Evolutionary conservation across 2,113 vertebrate genomes (phyloP).

Genomic region (Nicator chloris): DNA sequence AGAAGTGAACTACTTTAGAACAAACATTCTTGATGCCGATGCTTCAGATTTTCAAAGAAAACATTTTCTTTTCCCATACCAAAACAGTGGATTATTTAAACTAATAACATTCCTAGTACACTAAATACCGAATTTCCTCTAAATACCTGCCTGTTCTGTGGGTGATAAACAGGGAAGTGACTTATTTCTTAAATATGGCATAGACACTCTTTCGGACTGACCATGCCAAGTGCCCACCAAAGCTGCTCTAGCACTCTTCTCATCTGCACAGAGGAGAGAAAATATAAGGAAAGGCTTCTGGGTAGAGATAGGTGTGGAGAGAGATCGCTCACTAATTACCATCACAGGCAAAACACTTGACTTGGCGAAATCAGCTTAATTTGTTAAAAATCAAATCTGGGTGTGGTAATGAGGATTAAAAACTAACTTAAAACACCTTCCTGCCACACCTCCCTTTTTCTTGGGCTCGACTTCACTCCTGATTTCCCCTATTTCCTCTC

Average conservation of each 20-base stretch:
- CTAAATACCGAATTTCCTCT: background rate
- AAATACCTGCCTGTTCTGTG: background rate
- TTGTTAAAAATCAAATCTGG: background rate
- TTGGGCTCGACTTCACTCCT: background rate
- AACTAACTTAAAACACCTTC: background rate
- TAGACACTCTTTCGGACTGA: background rate
- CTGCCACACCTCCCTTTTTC: background rate
- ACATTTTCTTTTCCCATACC: background rate
- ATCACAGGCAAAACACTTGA: rapidly evolving
- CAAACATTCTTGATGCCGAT: background rate
- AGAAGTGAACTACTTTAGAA: background rate
- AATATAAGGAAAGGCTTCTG: background rate
- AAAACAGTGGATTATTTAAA: background rate
- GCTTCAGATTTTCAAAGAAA: background rate
- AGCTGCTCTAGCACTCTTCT: background rate
- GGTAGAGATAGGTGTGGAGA: background rate
- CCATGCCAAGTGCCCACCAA: background rate
- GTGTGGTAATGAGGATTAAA: background rate
- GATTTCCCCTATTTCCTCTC: background rate
- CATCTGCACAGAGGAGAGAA: background rate
- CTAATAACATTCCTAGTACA: background rate
- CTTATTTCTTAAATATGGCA: background rate
- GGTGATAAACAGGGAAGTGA: background rate
- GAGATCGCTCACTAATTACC: background rate
- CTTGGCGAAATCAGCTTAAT: background rate